Base-by-base conservation (phyloP, 2,888 invertebrate genomes). In the Troilus luridus region DNA sequence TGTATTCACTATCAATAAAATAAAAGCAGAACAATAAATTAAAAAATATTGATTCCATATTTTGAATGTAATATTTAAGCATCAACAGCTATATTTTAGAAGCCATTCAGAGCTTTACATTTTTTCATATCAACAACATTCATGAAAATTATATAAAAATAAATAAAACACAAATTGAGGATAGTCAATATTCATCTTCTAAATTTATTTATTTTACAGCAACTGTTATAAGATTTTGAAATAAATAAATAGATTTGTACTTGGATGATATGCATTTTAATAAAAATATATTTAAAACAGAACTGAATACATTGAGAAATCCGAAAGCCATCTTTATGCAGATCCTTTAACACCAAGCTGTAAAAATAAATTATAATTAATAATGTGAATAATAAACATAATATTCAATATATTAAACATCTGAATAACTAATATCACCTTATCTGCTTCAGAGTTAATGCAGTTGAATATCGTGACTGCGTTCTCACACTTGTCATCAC, bases 311-410 rank as follows among this genome's bases (percentile, higher is more conserved):
- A 0, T 59, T 59, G 17, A 17, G 19, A 19, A 77, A 41, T 41
- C 41, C 17, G 2, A 77, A 41, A 21, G 6, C 5, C 41, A 41
- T 41, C 27, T 9, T 41, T 19, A 77, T 72, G 72, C 7, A 81
- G 81, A 56, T 56, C 85, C 85, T 85, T 85, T 85, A 12, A 85
- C 58, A 56, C 85, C 85, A 6, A 85, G 54, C 85, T 85, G 85
- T 17, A 81, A 85, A 85, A 85, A 85, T n/a, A 8, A 56, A 56
- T 56, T 12, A 41, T 56, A n/a, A 81, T 81, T 10, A 81, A n/a
- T 11, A 3, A 56, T n/a, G 10, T 11, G 12, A 56, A 11, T 24
- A 64, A 64, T 64, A 10, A 64, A 9, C n/a, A 77, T 41, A 77
- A 41, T 41, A 77, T 41, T 17, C 7, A 41, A 41, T 77, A 9